A percentile compares a stretch with the other conserved stretches of the same genome.
Conservation (phyloP, 2,113 vertebrate species). For the Octodon degus region DNA sequence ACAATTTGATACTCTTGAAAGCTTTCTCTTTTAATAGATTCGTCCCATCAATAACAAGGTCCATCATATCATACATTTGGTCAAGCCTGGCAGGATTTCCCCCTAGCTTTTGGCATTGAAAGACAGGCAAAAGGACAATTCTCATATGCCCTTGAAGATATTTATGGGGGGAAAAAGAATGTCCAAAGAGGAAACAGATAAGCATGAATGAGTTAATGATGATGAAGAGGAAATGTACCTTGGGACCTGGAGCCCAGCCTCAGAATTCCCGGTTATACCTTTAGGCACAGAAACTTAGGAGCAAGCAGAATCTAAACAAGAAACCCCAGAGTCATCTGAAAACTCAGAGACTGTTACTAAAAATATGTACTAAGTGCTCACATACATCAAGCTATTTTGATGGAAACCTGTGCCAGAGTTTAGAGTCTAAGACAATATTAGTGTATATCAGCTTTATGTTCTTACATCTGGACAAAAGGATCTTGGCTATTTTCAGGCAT, state of each 20-base stretch:
- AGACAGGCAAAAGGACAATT: slow-evolving; percentile 19
- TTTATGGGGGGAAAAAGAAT: slow-evolving; percentile 38
- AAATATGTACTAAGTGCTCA: slow-evolving; percentile 33
- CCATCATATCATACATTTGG: background rate
- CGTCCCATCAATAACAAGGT: background rate
- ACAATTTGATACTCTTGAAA: background rate
- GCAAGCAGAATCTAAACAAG: slow-evolving; percentile 54
- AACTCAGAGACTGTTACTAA: background rate
- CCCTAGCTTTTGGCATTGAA: background rate
- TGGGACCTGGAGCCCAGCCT: background rate
- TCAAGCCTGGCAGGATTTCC: slow-evolving; percentile 44
- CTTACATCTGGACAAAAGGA: background rate
- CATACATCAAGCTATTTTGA: slow-evolving; percentile 12
- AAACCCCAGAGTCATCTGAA: slow-evolving; percentile 41
- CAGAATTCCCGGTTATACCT: background rate
- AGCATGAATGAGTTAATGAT: background rate
- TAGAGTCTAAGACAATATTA: background rate
- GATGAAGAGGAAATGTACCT: background rate
- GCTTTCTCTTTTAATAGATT: slow-evolving; percentile 37
- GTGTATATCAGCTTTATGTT: background rate
- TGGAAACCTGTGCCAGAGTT: background rate
- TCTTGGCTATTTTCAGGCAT: background rate
- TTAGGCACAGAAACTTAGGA: slow-evolving; percentile 11
- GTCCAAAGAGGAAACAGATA: background rate
- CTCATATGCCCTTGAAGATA: slow-evolving; percentile 57